Base-by-base conservation (phyloP, 2,113 vertebrate species). In the Chamaea fasciata region DNA sequence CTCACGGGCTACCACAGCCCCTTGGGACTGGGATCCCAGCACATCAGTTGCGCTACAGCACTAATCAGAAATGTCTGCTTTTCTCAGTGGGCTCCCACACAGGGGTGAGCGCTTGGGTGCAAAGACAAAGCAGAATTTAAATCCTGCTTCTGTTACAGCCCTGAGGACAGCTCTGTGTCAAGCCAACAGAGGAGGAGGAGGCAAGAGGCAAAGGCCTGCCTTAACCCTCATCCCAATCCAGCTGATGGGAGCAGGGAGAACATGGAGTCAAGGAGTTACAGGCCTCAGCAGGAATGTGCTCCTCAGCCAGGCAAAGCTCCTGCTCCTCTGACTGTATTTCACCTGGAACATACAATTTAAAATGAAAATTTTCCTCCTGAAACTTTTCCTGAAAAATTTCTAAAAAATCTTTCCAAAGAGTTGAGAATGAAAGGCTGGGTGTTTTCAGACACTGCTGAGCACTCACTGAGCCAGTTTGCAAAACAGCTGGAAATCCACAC, bases 381-480 rank as follows among this genome's bases (percentile, higher is more conserved):
- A 75, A 75, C 7, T 39, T 82, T 47, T 46, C 27, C 53, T 13
- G 24, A 77, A 63, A 37, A 49, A 6, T 5, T 56, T 56, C 49
- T 56, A 31, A 69, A 42, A 62, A 56, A 4, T 63, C 42, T 49
- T 93, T 50, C 39, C 62, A 39, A 76, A 77, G 68, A 39, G 28
- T 73, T 56, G 64, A 89, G 95, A 93, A 65, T 33, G 60, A 80
- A 82, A 81, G 68, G 78, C 76, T 68, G 75, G 83, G 55, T 87
- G 20, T 55, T 69, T 80, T n/a, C 20, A 31, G 87, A 68, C 67
- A 41, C 70, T 13, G 53, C 30, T 16, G 65, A 88, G 63, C 1
- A 33, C 59, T 88, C 53, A 10, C 65, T 73, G 28, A 27, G 59
- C 42, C 21, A 50, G 74, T 44, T 22, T 81, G 62, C n/a, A 65